Conservation (phyloP, 1,140 invertebrate species). For the Lepidotrigona ventralis region DNA sequence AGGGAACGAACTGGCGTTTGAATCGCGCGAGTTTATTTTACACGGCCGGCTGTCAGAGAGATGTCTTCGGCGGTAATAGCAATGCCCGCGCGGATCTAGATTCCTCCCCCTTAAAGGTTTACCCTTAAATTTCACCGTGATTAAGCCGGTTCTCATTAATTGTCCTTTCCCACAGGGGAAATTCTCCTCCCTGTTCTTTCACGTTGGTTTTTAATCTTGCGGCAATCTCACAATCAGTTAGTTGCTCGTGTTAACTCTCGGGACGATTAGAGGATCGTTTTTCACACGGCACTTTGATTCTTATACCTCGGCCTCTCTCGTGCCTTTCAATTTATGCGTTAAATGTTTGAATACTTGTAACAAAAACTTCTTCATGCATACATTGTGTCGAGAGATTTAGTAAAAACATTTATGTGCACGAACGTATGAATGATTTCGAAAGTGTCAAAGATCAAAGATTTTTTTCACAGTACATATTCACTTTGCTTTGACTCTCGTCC, state of each 20-base stretch:
- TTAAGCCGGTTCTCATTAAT: slow-evolving; percentile 4
- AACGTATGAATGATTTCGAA: no score
- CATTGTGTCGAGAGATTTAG: no score
- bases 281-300: not conserved
- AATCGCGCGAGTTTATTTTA: slow-evolving; percentile 6
- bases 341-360: no score
- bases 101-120: not conserved
- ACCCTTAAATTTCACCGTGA: slow-evolving; percentile 8
- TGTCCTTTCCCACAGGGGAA: no score
- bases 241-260: not conserved
- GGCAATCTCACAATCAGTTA: not conserved
- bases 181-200: no score
- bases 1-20: slow-evolving; percentile 16
- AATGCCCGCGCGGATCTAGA: not conserved
- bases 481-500: no score
- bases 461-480: no score
- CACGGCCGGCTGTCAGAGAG: not conserved
- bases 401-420: no score
- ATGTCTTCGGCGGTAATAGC: not conserved
- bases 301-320: no score
- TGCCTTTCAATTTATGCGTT: no score
- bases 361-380: no score
- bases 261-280: not conserved
- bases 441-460: no score
- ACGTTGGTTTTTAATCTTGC: not conserved